Evolutionary conservation across 2,797 vertebrate species (phyloP), one percentile per base, ranked within the genome.

Genomic region (Characodon lateralis): DNA sequence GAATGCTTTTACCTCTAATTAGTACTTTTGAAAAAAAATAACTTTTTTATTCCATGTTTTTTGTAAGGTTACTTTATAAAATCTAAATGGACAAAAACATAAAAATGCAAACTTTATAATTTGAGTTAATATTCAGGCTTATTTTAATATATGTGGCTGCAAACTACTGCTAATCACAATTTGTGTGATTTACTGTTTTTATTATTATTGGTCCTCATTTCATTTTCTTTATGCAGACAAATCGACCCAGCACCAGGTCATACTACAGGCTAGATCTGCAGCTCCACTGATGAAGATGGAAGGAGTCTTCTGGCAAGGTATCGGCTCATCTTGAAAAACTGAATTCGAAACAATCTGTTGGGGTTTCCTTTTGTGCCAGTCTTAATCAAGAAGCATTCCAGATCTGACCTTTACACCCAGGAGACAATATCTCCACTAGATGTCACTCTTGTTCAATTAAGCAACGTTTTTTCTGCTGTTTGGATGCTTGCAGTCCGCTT

Each of bases 271-370:
- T 1, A 93, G 86, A 70, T 89, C 92, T 48, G 90, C 93, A 85
- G 94, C 94, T 2, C 93, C 96, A 0, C 90, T 91, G 51, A 85
- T 87, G 5, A 97, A 93, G 89, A 97, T 96, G 85, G 93, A 95
- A 61, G 94, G 95, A 82, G 89, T 93, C 69, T 97, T 95, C 85
- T 95, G 90, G 2, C 96, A 97, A 95, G 96, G 98, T 98, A 94
- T 90, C 7, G 0, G 2, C 16, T 70, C 53, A 14, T 8, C 28
- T 55, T 50, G 3, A 56, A 18, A 51, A 31, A 9, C 8, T 50
- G 43, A 0, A 69, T 18, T 26, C 35, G 7, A 22, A 76, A 55
- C 63, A 53, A 48, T 26, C n/a, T 20, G 13, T 43, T 6, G 35
- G 2, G 6, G 9, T 8, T 28, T 24, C 4, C 0, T 9, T 22